Percentiles rank a stretch among this genome's conserved stretches.
Conservation (phyloP, 2,888 invertebrate genomes). For the Ctena decussata region DNA sequence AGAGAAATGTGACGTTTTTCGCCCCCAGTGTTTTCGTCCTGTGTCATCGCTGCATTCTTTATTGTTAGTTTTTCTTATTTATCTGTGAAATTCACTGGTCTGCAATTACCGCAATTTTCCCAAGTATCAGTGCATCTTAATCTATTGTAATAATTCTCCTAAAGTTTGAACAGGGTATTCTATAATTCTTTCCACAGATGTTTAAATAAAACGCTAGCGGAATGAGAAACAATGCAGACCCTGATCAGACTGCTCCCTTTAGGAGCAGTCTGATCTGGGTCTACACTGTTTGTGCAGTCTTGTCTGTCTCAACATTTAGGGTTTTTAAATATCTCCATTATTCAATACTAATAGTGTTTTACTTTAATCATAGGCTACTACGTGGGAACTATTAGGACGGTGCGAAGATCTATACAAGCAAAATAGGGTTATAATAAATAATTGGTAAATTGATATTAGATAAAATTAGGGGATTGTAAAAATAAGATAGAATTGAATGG, state of each 20-base stretch:
- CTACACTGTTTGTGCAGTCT: too few relatives aligned
- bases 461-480: slow-evolving; percentile 17
- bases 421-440: slow-evolving; percentile 2
- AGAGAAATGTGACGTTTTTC: slow-evolving; percentile 7
- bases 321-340: neutral
- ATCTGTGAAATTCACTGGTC: slow-evolving; percentile 1
- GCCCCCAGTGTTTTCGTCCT: slow-evolving; percentile 2
- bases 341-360: slow-evolving; percentile 15
- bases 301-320: too few relatives aligned
- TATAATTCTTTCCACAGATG: too few relatives aligned
- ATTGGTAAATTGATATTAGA: slow-evolving; percentile 16
- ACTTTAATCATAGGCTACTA: slow-evolving; percentile 6
- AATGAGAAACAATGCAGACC: too few relatives aligned
- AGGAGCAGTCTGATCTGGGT: too few relatives aligned
- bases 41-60: neutral
- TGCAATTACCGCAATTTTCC: too few relatives aligned
- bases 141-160: too few relatives aligned
- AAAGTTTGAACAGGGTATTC: too few relatives aligned
- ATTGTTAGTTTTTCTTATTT: slow-evolving; percentile 14
- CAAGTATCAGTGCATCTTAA: too few relatives aligned
- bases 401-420: slow-evolving; percentile 11
- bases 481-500: slow-evolving; percentile 2
- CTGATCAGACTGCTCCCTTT: too few relatives aligned
- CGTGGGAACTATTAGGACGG: slow-evolving; percentile 10
- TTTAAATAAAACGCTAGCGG: too few relatives aligned